Evolutionary conservation across 2,113 vertebrate genomes (phyloP), one percentile per base, ranked within the genome.

Genomic region (Oxyruncus cristatus): DNA sequence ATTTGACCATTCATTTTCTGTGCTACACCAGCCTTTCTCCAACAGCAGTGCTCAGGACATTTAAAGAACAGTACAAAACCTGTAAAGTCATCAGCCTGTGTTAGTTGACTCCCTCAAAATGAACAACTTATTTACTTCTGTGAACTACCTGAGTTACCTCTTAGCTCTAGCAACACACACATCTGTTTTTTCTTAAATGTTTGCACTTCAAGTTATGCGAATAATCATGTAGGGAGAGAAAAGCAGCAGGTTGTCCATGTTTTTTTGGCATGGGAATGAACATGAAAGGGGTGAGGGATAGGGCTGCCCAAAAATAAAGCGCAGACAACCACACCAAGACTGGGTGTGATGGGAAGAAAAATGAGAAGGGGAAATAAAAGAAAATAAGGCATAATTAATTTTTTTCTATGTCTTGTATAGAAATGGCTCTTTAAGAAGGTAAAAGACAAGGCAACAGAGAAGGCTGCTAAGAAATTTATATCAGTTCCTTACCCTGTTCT

Each of bases 321-420:
- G 33, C 0, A 7, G 27, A 20, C 11, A 76, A 58, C 37, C 13
- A 46, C 15, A 46, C 3, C 18, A 21, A 23, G 13, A 26, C 37
- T 67, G 32, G 8, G 11, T 70, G 22, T 28, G 19, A 19, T 49
- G 16, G 28, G 14, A 73, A 71, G 37, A 17, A 58, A 85, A 88
- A 82, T 14, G 16, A n/a, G 18, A 75, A n/a, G 2, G 19, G 21
- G 0, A 1, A 9, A 47, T 42, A 74, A 67, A 47, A 49, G 8
- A 42, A 21, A 72, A 5, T 8, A 35, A 76, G 5, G 30, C 15
- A 13, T 14, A 1, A 5, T 16, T 39, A 4, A 15, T 6, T 52
- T 41, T 47, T 47, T 33, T 18, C 4, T 56, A 17, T 44, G 41
- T 66, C 27, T 62, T 27, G 11, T 3, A 3, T 52, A 44, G 19